Base-by-base conservation (phyloP, 1,140 invertebrate species). In the Holcopasites calliopsidis region DNA sequence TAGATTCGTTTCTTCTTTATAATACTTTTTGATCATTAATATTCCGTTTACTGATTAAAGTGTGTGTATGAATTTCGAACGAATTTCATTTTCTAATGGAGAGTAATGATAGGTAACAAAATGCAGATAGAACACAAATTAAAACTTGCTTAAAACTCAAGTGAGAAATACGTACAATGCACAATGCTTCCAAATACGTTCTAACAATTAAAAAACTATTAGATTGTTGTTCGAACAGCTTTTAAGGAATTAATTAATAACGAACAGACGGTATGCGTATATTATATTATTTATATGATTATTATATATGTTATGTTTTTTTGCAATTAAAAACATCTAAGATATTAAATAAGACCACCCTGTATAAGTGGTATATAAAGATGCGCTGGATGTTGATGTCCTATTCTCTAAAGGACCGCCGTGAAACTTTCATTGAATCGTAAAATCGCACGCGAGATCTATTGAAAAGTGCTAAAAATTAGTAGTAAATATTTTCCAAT, bases 361-460 rank as follows among this genome's bases (percentile, higher is more conserved):
- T 44, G 11, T 73, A 73, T 44, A 55, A 55, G 50, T 2, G 18
- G 11, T 73, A 65, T 73, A 73, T 65, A 73, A 73, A 44, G 71
- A 73, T 73, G 71, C 50, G 71, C 38, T 65, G 61, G 71, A 73
- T 65, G 61, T 38, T 65, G 49, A 65, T 65, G 49, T 73, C 21
- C 49, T 73, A 65, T 73, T 73, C 71, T 65, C 7, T 16, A 26
- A 52, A 55, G 28, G 10, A 26, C 50, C n/a, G 49, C 5, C 61
- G 70, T 64, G 70, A 73, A 73, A 64, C 49, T 73, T 33, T 35
- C 40, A 10, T n/a, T 54, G 23, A 26, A 54, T 21, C 7, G 16
- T n/a, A n/a, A n/a, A n/a, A n/a, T 33, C 21, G 23, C 35, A 11
- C 26, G 38, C 38, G 6, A 28, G 26, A 62, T 71, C 61, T 38